phyloP scores from a whole-genome alignment of 1,140 invertebrate species.

The Helicoverpa armigera region DNA sequence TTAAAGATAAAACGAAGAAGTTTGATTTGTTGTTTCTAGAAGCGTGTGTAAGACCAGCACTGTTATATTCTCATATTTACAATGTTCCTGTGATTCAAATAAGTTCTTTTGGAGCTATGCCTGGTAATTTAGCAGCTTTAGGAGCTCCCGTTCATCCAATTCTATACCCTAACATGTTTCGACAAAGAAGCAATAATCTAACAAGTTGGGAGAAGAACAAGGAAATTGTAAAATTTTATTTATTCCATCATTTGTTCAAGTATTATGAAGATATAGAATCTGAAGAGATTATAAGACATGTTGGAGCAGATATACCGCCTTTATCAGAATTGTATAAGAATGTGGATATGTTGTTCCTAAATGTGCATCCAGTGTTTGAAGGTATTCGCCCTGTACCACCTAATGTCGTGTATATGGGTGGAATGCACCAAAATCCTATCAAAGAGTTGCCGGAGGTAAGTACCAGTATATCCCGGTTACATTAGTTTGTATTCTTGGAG shows the following conservation, averaged over 20 bases:
- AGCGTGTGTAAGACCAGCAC: constrained; percentile 53
- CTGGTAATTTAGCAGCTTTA: constrained; percentile 54
- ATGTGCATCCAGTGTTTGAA: constrained; percentile 42
- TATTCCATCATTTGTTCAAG: background rate
- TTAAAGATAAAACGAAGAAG: constrained; percentile 62
- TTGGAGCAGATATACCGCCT: constrained; percentile 49
- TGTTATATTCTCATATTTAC: constrained; percentile 75
- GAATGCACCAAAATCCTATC: constrained; percentile 3
- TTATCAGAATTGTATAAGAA: constrained; percentile 77
- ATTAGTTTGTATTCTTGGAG: too few relatives aligned
- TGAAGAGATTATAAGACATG: constrained; percentile 33
- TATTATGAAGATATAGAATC: constrained; percentile 1
- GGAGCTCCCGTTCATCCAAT: constrained; percentile 82
- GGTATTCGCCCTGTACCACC: constrained; percentile 37
- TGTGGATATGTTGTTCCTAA: constrained; percentile 81
- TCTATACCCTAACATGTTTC: constrained; percentile 69
- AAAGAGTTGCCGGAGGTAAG: constrained; percentile 35
- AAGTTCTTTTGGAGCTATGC: constrained; percentile 64
- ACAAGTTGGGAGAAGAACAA: constrained; percentile 14
- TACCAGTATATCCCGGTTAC: background rate
- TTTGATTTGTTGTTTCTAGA: constrained; percentile 77
- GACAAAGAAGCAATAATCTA: constrained; percentile 7
- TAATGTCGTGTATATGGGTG: constrained; percentile 33
- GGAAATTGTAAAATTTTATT: constrained; percentile 2
- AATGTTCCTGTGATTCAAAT: constrained; percentile 77